Base-by-base conservation (phyloP, 2,888 invertebrate species). In the Steinernema carpocapsae region DNA sequence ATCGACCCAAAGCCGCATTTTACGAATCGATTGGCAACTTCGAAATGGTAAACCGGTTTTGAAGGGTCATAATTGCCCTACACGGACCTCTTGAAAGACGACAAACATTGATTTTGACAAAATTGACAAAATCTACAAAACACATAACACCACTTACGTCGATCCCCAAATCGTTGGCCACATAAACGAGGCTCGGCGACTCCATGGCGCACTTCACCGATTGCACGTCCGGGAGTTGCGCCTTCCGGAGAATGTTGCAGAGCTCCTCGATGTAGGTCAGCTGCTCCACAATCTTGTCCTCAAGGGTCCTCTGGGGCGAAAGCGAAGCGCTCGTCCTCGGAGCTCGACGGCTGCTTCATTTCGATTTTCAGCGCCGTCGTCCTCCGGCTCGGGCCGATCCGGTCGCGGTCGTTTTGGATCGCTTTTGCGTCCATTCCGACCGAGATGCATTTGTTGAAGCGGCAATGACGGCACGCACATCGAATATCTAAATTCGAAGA, bases 361-460 rank as follows among this genome's bases (percentile, higher is more conserved):
- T 82, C 81, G 17, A 77, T 74, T 73, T 82, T 83, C 56, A 81
- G 81, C 72, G 83, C 82, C 78, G 32, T 73, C 80, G 78, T 72
- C 86, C 72, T 87, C 85, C 73, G 86, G 64, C 64, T 86, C 42
- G 86, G 86, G 0, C 86, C 86, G 71, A 86, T 87, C 37, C 86
- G 75, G 72, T 86, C 86, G 7, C 86, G 83, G 74, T 86, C 86
- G 78, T 86, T 86, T 81, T 86, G 86, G 70, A 86, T 86, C 17
- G 86, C 86, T 84, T 85, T 83, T 22, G 86, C 85, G 73, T 86
- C 86, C 86, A 86, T 86, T 6, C 86, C 86, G 22, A 86, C 86
- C 22, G 81, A 74, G 24, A 87, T 75, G 77, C 86, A 86, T 77
- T 86, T 86, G 76, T 85, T 85, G 78, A 87, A 86, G 42, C 86